Evolutionary conservation across 2,797 vertebrate species (phyloP), one percentile per base, ranked within the genome.

Genomic region (Coluber constrictor): DNA sequence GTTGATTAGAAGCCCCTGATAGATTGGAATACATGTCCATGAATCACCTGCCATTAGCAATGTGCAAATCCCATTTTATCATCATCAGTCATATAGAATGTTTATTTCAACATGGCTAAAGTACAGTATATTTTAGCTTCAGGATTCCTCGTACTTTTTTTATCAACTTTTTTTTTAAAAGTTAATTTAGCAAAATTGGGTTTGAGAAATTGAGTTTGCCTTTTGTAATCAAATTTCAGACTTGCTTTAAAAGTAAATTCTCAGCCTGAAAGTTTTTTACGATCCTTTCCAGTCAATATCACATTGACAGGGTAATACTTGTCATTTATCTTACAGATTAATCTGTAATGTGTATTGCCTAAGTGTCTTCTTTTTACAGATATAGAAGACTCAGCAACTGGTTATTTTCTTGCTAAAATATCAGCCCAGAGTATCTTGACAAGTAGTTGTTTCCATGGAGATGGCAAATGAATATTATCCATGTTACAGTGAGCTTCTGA

Each of bases 381-480:
- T 88, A 94, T 51, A 32, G 7, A 5, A 95, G 90, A 93, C 91
- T 87, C 56, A 94, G 93, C 92, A 96, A 95, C 18, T 55, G 55
- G 94, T 94, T 95, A 90, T 95, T 96, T 95, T 94, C 93, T 94
- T 92, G 18, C 94, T 93, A 60, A 90, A 91, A 86, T 94, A 95
- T 95, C 95, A 96, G 94, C 96, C 93, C 93, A 93, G 89, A 94
- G 92, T 91, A 92, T 94, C 97, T 95, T 89, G 95, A 96, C 93
- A 96, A 96, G 97, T 60, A 94, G 91, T 89, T 70, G 97, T 98
- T 97, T 96, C 97, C 97, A 96, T 96, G 97, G 97, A 96, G 96
- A 97, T 95, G 94, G 95, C 95, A 97, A 97, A 95, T 94, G 96
- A 97, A 27, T 92, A 93, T 94, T 96, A 96, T 95, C 95, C 95